phyloP scores from a whole-genome alignment of 2,113 vertebrate species.

The Gnathonemus longibarbis region DNA sequence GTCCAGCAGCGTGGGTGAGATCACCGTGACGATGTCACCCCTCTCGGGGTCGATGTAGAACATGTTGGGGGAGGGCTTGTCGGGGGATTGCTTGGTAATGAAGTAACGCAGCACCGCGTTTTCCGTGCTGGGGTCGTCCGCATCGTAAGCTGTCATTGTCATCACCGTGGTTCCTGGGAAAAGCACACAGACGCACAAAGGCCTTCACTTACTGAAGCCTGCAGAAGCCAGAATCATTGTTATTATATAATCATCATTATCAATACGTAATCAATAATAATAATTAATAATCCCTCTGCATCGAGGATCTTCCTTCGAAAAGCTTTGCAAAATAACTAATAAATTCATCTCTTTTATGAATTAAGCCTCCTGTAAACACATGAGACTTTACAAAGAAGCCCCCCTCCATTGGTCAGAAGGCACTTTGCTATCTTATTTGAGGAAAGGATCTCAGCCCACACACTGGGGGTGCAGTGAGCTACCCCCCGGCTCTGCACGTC shows the following conservation, averaged over 20 bases:
- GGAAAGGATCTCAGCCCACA: background rate
- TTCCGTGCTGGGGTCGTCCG: slow-evolving; percentile 79
- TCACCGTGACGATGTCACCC: slow-evolving; percentile 90
- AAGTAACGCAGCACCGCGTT: slow-evolving; percentile 88
- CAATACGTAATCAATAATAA: too few species aligned
- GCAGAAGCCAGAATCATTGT: background rate
- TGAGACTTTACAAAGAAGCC: background rate
- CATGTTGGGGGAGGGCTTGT: slow-evolving; percentile 92
- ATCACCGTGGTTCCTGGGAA: slow-evolving; percentile 84
- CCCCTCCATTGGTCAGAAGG: background rate
- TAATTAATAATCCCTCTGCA: background rate
- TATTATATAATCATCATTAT: too few species aligned
- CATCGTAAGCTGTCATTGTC: slow-evolving; percentile 86
- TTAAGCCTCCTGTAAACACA: background rate
- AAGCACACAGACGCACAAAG: background rate
- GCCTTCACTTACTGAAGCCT: background rate
- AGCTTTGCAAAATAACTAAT: background rate
- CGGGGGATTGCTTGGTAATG: slow-evolving; percentile 84
- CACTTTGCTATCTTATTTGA: background rate
- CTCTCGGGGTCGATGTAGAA: slow-evolving; percentile 94
- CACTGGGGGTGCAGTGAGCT: background rate
- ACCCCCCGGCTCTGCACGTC: background rate
- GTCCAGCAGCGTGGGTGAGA: slow-evolving; percentile 78
- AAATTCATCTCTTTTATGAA: background rate
- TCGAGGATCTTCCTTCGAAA: background rate